Evolutionary conservation across 1,140 invertebrate genomes (phyloP).

Genomic region (Leguminivora glycinivorella): DNA sequence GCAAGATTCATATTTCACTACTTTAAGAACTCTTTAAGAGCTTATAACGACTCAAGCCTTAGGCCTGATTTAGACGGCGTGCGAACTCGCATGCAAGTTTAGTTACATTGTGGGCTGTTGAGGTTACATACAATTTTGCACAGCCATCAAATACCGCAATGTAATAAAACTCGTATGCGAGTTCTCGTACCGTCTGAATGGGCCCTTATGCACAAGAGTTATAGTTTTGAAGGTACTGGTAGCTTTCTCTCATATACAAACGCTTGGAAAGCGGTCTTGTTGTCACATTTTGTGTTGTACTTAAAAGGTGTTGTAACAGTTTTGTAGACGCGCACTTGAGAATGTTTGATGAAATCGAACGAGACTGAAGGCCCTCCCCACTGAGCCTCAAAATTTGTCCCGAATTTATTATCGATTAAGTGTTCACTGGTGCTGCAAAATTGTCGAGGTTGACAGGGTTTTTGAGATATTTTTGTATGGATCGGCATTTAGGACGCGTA

Average conservation of each 20-base stretch:
- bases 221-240: no score
- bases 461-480: conserved; percentile 57
- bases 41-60: background rate
- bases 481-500: conserved; percentile 45
- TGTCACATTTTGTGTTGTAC: conserved; percentile 10
- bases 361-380: background rate
- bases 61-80: no score
- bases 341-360: conserved; percentile 19
- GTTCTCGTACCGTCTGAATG: no score
- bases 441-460: conserved; percentile 61
- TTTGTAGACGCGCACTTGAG: conserved; percentile 20
- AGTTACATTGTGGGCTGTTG: no score
- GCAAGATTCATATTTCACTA: background rate
- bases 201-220: no score
- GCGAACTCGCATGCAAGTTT: no score
- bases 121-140: no score
- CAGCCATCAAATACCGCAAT: no score
- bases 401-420: conserved; percentile 45
- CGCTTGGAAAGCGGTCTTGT: conserved; percentile 6
- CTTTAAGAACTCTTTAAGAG: background rate
- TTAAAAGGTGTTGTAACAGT: conserved; percentile 20
- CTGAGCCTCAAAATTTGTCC: conserved; percentile 27
- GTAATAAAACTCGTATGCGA: no score
- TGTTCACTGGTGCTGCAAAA: conserved; percentile 68
- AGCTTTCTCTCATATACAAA: no score